Evolutionary conservation across 2,113 vertebrate genomes (phyloP).

Genomic region (Axis porcinus): DNA sequence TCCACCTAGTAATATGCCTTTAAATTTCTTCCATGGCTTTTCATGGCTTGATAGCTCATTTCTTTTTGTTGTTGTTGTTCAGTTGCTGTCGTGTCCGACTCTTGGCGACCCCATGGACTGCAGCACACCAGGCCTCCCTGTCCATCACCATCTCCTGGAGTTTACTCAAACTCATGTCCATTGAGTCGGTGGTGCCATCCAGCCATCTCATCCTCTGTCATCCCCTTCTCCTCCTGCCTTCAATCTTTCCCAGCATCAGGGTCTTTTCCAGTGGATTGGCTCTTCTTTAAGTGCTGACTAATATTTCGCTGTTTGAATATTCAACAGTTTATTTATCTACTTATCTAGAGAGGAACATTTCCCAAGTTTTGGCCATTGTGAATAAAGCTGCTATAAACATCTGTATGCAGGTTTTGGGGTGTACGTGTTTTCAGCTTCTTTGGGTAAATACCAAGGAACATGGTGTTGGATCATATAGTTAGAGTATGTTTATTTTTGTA

Average conservation of each 20-base stretch:
- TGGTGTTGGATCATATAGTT: background rate
- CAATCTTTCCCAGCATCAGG: background rate
- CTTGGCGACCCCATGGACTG: background rate
- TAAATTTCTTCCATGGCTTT: background rate
- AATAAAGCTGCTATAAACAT: background rate
- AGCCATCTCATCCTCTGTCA: background rate
- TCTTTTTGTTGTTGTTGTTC: background rate
- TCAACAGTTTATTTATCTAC: background rate
- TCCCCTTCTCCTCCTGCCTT: background rate
- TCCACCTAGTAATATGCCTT: background rate
- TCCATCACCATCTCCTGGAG: background rate
- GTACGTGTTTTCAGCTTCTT: background rate
- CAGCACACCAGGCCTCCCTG: background rate
- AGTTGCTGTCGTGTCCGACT: background rate
- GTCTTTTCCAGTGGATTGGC: background rate
- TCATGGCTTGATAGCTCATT: background rate
- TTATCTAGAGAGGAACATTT: background rate
- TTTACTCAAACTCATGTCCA: background rate
- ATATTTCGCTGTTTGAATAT: background rate
- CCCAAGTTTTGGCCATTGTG: background rate
- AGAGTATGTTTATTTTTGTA: background rate
- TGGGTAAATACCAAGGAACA: background rate
- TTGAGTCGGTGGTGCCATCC: background rate
- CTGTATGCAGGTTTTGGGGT: background rate
- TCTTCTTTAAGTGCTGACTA: background rate